Percentiles rank a stretch among this genome's conserved stretches.
Conservation (phyloP, 2,888 invertebrate genomes). For the Rhagophthalmus giganteus region DNA sequence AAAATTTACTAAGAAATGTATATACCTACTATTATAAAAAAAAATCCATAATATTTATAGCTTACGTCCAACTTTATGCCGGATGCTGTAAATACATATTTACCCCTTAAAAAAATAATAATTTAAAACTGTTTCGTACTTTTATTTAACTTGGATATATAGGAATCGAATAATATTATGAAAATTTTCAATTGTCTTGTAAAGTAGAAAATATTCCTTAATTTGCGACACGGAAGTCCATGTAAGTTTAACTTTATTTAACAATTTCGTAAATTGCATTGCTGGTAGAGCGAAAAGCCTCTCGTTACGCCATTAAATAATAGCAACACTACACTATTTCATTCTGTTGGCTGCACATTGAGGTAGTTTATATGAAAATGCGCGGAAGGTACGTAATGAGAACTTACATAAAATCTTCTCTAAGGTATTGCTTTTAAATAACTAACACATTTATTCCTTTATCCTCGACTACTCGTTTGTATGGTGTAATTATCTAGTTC, state of each 20-base stretch:
- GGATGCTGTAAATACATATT: no score
- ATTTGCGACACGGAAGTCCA: background rate
- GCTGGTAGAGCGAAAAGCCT: conserved; percentile 19
- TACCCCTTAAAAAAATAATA: no score
- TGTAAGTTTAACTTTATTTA: conserved; percentile 21
- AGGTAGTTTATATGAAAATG: conserved; percentile 34
- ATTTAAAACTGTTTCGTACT: no score
- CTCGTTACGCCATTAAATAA: conserved; percentile 33
- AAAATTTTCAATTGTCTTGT: no score
- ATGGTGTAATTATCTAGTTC: no score
- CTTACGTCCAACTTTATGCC: no score
- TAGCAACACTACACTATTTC: conserved; percentile 33
- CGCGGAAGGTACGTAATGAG: conserved; percentile 23
- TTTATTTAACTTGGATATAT: no score
- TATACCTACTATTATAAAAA: no score
- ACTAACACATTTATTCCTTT: conserved; percentile 33
- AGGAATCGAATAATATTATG: no score
- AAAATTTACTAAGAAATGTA: no score
- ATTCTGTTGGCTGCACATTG: conserved; percentile 30
- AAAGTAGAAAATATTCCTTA: no score
- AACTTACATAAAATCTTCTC: conserved; percentile 27
- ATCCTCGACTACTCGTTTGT: conserved; percentile 4
- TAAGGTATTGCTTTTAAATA: conserved; percentile 32
- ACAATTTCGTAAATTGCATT: conserved; percentile 25
- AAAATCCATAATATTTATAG: no score